Evolutionary conservation across 2,113 vertebrate species (phyloP), one percentile per base, ranked within the genome.

Genomic region (Sylvilagus bachmani): DNA sequence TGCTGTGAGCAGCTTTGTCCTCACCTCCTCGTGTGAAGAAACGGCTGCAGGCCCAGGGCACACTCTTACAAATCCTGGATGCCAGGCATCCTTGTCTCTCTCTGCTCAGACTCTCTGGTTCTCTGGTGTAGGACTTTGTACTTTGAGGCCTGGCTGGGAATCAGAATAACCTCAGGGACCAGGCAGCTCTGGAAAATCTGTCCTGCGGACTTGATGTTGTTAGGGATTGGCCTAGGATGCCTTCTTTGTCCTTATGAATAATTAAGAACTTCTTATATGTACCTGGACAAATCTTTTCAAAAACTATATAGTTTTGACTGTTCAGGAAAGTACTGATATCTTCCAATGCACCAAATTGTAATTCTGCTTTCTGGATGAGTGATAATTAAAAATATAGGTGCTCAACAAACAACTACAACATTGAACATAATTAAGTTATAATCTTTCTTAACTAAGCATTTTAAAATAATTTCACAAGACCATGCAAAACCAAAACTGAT

Each of bases 391-490:
- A 73, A 64, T 29, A 81, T 17, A 74, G 33, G 21, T 78, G 6
- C 11, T 94, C 55, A 69, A 89, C 69, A 91, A 82, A 61, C 82
- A 74, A 21, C 25, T 29, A 2, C 4, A 70, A 83, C 6, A 14
- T 22, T 86, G 5, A 74, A 69, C 91, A 87, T 86, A 74, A 92
- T 61, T 80, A 70, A 67, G 29, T 31, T 73, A 69, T 49, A 75
- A 49, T 62, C 6, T 90, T 89, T 84, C 31, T 70, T 88, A 66
- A 55, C 89, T 73, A 62, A 78, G 44, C 33, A 77, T 73, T 88
- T 90, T 61, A n/a, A 90, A 94, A 58, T 92, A 44, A 75, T 92
- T 79, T 90, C 36, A 66, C 24, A 82, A 71, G 75, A 36, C 36
- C 7, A 17, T 19, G 31, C 64, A 73, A 74, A 77, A 67, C 31